Conservation (phyloP, 2,113 vertebrate genomes). For the Caloenas nicobarica region DNA sequence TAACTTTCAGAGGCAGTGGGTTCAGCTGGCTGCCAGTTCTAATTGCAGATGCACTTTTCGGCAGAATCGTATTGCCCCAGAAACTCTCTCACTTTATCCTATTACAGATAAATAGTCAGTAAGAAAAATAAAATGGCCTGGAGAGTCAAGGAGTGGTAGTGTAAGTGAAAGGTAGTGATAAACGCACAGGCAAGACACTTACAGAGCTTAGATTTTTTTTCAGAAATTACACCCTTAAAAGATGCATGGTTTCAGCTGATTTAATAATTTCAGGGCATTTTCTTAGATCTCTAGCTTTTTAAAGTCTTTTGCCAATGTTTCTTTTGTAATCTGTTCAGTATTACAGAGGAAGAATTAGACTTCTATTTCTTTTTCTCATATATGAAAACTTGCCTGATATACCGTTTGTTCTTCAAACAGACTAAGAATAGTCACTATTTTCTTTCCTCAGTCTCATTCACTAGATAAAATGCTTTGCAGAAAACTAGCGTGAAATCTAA, state of each 20-base stretch:
- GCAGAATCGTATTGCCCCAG: background rate
- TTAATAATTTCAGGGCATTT: background rate
- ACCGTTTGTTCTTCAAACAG: background rate
- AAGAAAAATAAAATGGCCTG: background rate
- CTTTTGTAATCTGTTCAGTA: background rate
- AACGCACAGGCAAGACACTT: background rate
- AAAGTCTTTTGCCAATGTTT: background rate
- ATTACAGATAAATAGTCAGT: background rate
- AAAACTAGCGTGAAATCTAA: background rate
- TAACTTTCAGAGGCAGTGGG: background rate
- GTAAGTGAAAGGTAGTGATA: background rate
- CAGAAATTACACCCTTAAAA: background rate
- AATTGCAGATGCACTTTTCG: background rate
- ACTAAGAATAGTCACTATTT: background rate
- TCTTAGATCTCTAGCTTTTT: background rate
- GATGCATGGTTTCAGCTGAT: background rate
- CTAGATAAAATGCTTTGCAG: background rate
- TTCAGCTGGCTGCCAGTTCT: background rate
- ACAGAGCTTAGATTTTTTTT: background rate
- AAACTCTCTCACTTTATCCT: background rate
- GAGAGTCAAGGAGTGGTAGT: background rate
- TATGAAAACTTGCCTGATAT: background rate
- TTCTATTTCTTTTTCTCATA: background rate
- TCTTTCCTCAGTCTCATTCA: background rate
- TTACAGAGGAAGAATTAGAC: background rate